Base-by-base conservation (phyloP, 53 echinoderm and acorn worm genomes). In the Patiria pectinifera region DNA sequence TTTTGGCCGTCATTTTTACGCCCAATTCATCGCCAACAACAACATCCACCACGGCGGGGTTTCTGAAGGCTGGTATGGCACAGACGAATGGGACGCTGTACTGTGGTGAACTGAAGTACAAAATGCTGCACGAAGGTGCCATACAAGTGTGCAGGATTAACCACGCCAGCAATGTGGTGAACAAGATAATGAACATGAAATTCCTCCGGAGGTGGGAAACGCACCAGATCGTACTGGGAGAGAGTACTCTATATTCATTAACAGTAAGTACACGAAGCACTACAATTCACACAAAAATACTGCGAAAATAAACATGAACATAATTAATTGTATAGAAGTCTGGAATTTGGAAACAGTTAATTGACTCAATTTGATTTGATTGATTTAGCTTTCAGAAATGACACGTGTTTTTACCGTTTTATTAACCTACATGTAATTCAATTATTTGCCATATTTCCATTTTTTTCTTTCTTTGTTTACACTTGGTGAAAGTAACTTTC, bases 161-260 rank as follows among this genome's bases (percentile, higher is more conserved):
- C 87, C 98, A 96, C 84, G 94, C 96, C 44, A 97, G 96, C 90
- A 97, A 95, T 84, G 98, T 97, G 63, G 95, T 97, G 59, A 95
- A 96, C 93, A 97, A 97, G 92, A 96, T 97, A 15, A 84, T 97
- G 81, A 96, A 96, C 87, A 86, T 95, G 92, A 97, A 97, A 90
- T 97, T 97, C 61, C 93, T 96, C 76, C 86, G 96, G 76, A 85
- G 95, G 86, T 96, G 96, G 95, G 98, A 97, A 80, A 92, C 94
- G 10, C 98, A 97, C 91, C 94, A 97, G 78, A 72, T 97, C 22
- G 96, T 97, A 11, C 85, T 97, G 90, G 96, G 94, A 35, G 98
- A 97, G 48, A 96, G 94, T 66, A 95, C 96, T 19, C 84, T 97
- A 62, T 97, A 96, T 82, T 97, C 98, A 61, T 82, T 95, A 92